Evolutionary conservation across 2,113 vertebrate species (phyloP).

Genomic region (Pristiophorus japonicus): DNA sequence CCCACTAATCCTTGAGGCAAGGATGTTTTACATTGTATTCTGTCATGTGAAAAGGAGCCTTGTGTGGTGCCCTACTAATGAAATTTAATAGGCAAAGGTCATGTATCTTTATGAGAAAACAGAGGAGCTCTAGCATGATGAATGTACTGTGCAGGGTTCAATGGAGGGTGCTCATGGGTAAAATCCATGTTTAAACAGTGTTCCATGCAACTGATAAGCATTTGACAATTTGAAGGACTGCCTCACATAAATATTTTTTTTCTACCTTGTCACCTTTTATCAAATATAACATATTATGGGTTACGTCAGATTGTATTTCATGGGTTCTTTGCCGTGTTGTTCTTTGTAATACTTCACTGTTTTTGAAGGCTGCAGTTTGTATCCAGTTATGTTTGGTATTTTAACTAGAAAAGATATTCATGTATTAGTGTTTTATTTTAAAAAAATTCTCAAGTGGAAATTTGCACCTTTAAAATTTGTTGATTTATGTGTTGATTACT

Average conservation of each 20-base stretch:
- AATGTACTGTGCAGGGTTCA: constrained; percentile 61
- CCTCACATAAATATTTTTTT: constrained; percentile 13
- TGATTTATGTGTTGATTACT: constrained; percentile 16
- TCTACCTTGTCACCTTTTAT: constrained; percentile 30
- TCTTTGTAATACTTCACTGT: neutral
- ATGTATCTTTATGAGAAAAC: constrained; percentile 74
- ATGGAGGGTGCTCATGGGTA: constrained; percentile 56
- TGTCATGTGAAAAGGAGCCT: constrained; percentile 65
- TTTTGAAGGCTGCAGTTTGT: neutral
- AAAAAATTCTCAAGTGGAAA: neutral
- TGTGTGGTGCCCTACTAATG: constrained; percentile 74
- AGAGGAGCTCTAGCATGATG: constrained; percentile 64
- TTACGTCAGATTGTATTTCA: neutral
- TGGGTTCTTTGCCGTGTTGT: neutral
- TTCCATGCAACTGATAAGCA: constrained; percentile 42
- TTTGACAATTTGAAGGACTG: constrained; percentile 38
- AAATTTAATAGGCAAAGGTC: constrained; percentile 79
- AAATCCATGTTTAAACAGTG: constrained; percentile 59
- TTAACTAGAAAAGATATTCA: neutral
- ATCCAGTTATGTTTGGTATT: neutral
- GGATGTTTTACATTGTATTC: constrained; percentile 68
- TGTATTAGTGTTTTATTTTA: neutral
- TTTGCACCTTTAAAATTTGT: neutral
- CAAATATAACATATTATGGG: constrained; percentile 21
- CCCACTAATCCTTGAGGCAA: constrained; percentile 70